Conservation (phyloP, 2,888 invertebrate species). For the Ophion ventricosus region DNA sequence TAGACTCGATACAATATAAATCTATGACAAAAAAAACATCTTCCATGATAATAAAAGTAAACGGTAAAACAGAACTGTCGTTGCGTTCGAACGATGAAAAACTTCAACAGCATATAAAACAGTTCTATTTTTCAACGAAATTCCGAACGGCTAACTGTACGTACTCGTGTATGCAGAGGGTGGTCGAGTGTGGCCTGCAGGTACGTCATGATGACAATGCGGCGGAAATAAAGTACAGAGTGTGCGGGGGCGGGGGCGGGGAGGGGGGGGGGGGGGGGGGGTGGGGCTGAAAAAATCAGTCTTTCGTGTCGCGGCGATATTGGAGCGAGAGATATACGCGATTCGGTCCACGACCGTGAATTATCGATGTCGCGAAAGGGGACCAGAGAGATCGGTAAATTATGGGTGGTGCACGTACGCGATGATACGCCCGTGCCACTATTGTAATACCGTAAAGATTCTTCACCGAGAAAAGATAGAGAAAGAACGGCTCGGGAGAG, state of each 20-base stretch:
- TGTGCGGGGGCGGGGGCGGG: no score
- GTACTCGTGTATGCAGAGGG: background rate
- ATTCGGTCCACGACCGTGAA: conserved; percentile 68
- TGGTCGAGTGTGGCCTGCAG: background rate
- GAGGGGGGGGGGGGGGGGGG: no score
- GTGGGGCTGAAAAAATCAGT: conserved; percentile 13
- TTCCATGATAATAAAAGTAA: no score
- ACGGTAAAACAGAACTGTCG: no score
- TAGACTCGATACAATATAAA: no score
- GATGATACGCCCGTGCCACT: conserved; percentile 60
- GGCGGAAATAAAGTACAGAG: conserved; percentile 43
- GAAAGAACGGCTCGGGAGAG: no score
- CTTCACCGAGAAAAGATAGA: background rate
- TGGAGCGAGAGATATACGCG: conserved; percentile 65
- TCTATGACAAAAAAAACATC: no score
- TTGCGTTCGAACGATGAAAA: no score
- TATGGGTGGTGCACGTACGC: conserved; percentile 73
- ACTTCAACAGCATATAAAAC: no score
- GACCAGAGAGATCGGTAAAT: conserved; percentile 62
- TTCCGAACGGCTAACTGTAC: conserved; percentile 3
- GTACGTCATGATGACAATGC: conserved; percentile 33
- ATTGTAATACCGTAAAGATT: conserved; percentile 16
- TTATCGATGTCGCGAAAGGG: conserved; percentile 51
- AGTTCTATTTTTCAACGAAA: background rate
- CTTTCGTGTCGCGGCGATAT: conserved; percentile 60